A percentile compares a stretch with the other conserved stretches of the same genome.
phyloP scores from a whole-genome alignment of 2,797 vertebrate genomes.

The Sus cebifrons region DNA sequence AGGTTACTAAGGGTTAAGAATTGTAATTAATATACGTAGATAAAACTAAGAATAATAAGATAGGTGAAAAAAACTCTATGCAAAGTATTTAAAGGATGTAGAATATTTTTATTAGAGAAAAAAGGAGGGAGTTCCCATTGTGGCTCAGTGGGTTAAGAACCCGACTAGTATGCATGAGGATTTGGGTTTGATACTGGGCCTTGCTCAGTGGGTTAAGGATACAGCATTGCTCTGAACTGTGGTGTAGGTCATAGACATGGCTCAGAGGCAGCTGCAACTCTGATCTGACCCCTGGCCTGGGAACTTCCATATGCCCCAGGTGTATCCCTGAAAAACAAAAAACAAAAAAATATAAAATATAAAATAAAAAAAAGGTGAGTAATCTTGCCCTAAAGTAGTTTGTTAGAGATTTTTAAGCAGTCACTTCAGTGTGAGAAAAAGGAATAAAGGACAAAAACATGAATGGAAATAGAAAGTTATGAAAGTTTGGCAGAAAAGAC shows the following conservation, averaged over 20 bases:
- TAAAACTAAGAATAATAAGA: background rate
- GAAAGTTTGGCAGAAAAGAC: background rate
- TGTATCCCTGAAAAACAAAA: too few relatives aligned
- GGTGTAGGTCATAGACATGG: too few relatives aligned
- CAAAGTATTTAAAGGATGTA: constrained; percentile 10
- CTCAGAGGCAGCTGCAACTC: too few relatives aligned
- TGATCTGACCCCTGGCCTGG: too few relatives aligned
- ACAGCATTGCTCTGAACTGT: too few relatives aligned
- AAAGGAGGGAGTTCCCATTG: too few relatives aligned
- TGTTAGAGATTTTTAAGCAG: background rate
- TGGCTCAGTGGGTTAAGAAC: too few relatives aligned
- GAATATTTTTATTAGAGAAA: background rate
- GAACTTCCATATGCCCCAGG: too few relatives aligned
- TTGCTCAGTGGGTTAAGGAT: too few relatives aligned
- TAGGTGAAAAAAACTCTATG: background rate
- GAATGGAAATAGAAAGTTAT: background rate
- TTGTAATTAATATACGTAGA: constrained; percentile 5
- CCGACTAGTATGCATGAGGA: too few relatives aligned
- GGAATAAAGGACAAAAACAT: background rate
- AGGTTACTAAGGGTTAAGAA: background rate
- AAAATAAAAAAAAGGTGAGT: background rate
- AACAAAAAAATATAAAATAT: background rate
- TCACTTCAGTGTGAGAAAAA: constrained; percentile 44
- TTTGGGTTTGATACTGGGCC: too few relatives aligned
- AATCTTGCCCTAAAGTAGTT: background rate